These are phyloP conservation scores for Paedocypris micromegethes DNA, from an alignment of 2,797 vertebrate species.

Conservation along the genomic window DNA sequence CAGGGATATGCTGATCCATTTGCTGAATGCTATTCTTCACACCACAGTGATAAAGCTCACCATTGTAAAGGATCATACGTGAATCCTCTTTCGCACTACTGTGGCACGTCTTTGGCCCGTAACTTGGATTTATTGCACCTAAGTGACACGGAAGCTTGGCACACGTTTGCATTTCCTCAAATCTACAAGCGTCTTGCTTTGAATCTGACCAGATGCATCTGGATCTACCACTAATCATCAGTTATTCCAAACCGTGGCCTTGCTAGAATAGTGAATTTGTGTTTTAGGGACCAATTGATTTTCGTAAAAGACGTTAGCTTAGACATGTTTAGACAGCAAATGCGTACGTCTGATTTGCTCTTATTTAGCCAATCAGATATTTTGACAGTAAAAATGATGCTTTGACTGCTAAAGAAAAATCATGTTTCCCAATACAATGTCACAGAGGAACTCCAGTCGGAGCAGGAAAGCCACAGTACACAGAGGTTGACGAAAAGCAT, in stretches of 20 bases:
- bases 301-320: too few species aligned
- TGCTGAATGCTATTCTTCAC: constrained; percentile 12
- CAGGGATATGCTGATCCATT: neutral
- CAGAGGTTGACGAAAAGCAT: too few species aligned
- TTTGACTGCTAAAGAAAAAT: too few species aligned
- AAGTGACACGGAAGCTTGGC: constrained; percentile 27
- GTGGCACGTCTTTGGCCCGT: constrained; percentile 8
- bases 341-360: too few species aligned
- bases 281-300: too few species aligned
- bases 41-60: constrained; percentile 14
- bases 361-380: too few species aligned
- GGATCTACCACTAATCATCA: constrained; percentile 29
- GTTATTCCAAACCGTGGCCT: constrained; percentile 36
- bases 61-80: neutral
- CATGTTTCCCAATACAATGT: too few species aligned
- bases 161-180: constrained; percentile 21
- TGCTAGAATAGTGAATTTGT: neutral
- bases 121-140: constrained; percentile 26
- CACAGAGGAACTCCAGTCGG: too few species aligned
- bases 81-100: constrained; percentile 16
- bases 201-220: constrained; percentile 38
- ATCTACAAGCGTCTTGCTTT: constrained; percentile 45
- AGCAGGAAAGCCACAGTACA: too few species aligned
- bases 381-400: too few species aligned
- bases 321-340: too few species aligned